A percentile compares a stretch with the other conserved stretches of the same genome.
These are phyloP conservation scores for Notechis scutatus DNA, from an alignment of 2,113 vertebrate species.

Conservation along the genomic window DNA sequence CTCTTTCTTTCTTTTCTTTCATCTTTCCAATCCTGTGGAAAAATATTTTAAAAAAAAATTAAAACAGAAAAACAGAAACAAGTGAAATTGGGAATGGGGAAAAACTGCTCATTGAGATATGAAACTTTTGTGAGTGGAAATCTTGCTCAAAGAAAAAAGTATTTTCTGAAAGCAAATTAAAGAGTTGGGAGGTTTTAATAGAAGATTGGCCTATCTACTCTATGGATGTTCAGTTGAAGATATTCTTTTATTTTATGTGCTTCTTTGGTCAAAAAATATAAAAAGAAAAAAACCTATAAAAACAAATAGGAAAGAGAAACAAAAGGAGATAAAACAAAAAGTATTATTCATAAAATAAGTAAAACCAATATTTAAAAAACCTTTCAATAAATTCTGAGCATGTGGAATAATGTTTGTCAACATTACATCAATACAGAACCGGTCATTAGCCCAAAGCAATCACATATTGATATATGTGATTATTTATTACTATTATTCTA, in stretches of 20 bases:
- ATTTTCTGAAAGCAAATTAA: neutral
- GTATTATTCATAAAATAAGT: neutral
- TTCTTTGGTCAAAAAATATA: neutral
- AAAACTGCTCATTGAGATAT: conserved; percentile 4
- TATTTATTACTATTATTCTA: neutral
- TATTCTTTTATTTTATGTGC: neutral
- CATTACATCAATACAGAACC: neutral
- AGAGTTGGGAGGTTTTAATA: neutral
- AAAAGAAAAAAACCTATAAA: neutral
- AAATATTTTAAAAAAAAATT: neutral
- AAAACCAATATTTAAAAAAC: neutral
- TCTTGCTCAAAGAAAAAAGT: neutral
- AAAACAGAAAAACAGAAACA: neutral
- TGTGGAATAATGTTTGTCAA: neutral
- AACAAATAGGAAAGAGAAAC: neutral
- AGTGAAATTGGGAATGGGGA: neutral
- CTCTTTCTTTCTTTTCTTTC: neutral
- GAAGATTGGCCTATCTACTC: conserved; percentile 2
- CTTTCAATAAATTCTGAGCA: neutral
- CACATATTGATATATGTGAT: neutral
- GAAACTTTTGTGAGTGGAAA: conserved; percentile 2
- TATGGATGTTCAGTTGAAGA: neutral
- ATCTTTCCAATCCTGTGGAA: neutral
- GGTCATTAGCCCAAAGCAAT: neutral
- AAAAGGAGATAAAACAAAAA: neutral